Percentiles rank a stretch among this genome's conserved stretches.
phyloP scores from a whole-genome alignment of 2,113 vertebrate genomes.

The Eonycteris spelaea region DNA sequence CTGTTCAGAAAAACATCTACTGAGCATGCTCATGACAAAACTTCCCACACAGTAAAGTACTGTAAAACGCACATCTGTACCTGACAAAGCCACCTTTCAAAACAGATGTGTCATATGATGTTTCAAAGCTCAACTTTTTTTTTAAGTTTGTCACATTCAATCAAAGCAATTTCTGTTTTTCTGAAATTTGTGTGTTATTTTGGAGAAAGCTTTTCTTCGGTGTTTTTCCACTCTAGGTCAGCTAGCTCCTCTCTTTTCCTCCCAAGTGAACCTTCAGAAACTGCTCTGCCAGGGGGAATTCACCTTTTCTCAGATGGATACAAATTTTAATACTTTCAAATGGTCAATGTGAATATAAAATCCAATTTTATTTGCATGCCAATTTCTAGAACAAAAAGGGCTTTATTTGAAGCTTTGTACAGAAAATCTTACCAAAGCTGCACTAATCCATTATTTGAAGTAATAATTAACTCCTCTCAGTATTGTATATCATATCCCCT shows the following conservation, averaged over 20 bases:
- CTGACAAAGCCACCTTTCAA: slow-evolving; percentile 81
- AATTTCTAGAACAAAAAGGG: slow-evolving; percentile 56
- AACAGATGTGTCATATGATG: slow-evolving; percentile 59
- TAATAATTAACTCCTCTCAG: background rate
- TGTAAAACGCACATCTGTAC: slow-evolving; percentile 75
- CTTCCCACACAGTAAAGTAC: slow-evolving; percentile 44
- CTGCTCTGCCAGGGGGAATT: slow-evolving; percentile 55
- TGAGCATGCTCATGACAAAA: slow-evolving; percentile 34
- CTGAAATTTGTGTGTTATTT: slow-evolving; percentile 55
- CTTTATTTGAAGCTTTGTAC: slow-evolving; percentile 26
- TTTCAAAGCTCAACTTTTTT: slow-evolving; percentile 58
- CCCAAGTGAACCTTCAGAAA: slow-evolving; percentile 58
- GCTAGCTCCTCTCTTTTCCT: slow-evolving; percentile 34
- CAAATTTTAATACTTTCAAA: slow-evolving; percentile 42
- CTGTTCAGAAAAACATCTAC: slow-evolving; percentile 65
- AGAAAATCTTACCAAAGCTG: background rate
- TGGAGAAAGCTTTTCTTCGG: slow-evolving; percentile 41
- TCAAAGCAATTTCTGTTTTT: slow-evolving; percentile 75
- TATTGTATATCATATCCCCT: background rate
- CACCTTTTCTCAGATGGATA: slow-evolving; percentile 64
- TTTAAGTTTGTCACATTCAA: slow-evolving; percentile 70
- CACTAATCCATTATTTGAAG: slow-evolving; percentile 22
- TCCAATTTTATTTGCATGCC: background rate
- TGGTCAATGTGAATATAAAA: slow-evolving; percentile 59
- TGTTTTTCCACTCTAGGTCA: slow-evolving; percentile 75